These are phyloP conservation scores for Andrena flavipes DNA, from an alignment of 2,888 invertebrate species.

Conservation along the genomic window DNA sequence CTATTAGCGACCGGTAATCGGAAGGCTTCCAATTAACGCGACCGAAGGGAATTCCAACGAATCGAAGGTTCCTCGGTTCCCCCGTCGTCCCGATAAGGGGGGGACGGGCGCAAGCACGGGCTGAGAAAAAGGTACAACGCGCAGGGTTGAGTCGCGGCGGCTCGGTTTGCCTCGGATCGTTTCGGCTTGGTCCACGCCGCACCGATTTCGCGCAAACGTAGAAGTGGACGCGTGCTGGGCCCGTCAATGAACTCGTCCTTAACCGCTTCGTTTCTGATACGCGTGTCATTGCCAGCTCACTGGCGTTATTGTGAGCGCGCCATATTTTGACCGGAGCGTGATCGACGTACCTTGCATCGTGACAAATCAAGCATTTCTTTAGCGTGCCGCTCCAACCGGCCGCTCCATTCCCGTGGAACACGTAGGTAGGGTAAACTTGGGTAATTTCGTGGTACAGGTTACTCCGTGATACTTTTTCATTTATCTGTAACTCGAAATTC, in stretches of 20 bases:
- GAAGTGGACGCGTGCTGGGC: slow-evolving; percentile 48
- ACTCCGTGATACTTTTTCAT: too few species aligned
- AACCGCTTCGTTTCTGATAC: slow-evolving; percentile 69
- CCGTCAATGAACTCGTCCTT: slow-evolving; percentile 61
- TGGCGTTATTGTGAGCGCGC: slow-evolving; percentile 67
- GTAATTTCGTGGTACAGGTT: too few species aligned
- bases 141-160: background rate
- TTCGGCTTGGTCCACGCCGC: slow-evolving; percentile 52
- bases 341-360: slow-evolving; percentile 61
- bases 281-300: slow-evolving; percentile 75
- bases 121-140: slow-evolving; percentile 19
- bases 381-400: slow-evolving; percentile 36
- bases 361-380: slow-evolving; percentile 68
- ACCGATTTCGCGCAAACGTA: slow-evolving; percentile 60
- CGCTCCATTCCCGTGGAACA: background rate
- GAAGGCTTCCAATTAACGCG: slow-evolving; percentile 2
- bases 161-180: background rate
- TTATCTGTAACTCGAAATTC: too few species aligned
- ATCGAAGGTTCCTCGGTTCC: background rate
- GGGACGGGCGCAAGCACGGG: background rate
- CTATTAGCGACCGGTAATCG: slow-evolving; percentile 26
- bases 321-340: slow-evolving; percentile 72
- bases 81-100: background rate
- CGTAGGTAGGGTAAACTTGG: too few species aligned
- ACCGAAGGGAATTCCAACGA: background rate